phyloP scores from a whole-genome alignment of 2,113 vertebrate species.

The Lepidothrix coronata region DNA sequence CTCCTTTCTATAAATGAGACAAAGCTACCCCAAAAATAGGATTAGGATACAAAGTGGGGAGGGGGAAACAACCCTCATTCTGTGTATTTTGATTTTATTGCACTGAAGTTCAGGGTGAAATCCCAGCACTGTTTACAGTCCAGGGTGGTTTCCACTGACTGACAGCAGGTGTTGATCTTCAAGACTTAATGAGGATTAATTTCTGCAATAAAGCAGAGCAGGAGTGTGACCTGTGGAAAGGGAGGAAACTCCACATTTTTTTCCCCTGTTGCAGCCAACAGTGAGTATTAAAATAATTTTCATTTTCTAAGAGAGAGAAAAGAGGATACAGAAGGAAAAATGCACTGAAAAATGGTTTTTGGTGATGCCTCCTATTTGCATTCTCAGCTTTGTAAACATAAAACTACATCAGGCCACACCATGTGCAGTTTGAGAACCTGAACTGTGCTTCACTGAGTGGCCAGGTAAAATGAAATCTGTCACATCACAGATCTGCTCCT shows the following conservation, averaged over 20 bases:
- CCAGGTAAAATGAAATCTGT: not conserved
- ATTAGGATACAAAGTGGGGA: not conserved
- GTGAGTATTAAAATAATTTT: not conserved
- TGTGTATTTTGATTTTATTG: not conserved
- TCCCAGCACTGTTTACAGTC: not conserved
- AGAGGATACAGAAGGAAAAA: not conserved
- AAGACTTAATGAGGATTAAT: not conserved
- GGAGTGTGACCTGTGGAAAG: not conserved
- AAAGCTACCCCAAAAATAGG: not conserved
- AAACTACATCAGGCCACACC: not conserved
- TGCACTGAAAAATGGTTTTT: not conserved
- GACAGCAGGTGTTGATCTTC: not conserved
- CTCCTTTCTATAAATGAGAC: not conserved
- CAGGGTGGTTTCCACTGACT: not conserved
- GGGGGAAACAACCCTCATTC: not conserved
- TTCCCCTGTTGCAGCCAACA: not conserved
- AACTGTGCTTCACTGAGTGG: not conserved
- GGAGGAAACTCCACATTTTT: not conserved
- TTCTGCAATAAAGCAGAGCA: not conserved
- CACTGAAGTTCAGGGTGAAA: not conserved
- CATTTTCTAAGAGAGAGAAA: not conserved
- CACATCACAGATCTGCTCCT: not conserved
- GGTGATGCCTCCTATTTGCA: not conserved
- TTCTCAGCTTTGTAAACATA: not conserved
- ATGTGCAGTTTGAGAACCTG: not conserved